A percentile compares a stretch with the other conserved stretches of the same genome.
Evolutionary conservation across 2,113 vertebrate genomes (phyloP).

Genomic region (Chinchilla lanigera): DNA sequence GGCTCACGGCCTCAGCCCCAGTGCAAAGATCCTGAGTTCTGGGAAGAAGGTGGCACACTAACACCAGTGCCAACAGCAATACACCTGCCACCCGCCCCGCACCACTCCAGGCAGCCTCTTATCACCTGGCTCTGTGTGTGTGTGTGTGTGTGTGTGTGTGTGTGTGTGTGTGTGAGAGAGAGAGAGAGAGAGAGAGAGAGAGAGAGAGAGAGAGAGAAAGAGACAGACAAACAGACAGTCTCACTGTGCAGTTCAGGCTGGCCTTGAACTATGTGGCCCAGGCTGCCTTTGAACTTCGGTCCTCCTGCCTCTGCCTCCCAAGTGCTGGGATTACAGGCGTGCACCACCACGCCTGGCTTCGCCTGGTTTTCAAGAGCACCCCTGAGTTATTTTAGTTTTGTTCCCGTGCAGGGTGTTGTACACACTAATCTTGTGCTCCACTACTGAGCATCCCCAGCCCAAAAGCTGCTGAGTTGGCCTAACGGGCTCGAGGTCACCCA

Average conservation of each 20-base stretch:
- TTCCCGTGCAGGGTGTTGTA: no score
- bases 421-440: neutral
- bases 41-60: neutral
- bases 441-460: neutral
- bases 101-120: neutral
- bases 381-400: neutral
- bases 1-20: neutral
- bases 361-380: neutral
- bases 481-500: neutral
- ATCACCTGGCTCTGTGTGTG: neutral
- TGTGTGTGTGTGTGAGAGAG: neutral
- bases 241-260: neutral
- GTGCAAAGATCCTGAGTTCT: conserved; percentile 13
- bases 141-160: neutral
- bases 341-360: neutral
- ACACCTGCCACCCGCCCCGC: neutral
- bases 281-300: neutral
- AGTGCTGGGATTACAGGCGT: neutral
- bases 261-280: neutral
- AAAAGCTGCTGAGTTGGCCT: neutral
- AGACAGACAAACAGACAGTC: no score
- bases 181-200: no score
- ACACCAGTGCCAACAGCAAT: neutral
- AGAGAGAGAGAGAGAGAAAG: no score
- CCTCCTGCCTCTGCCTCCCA: neutral